Evolutionary conservation across 2,888 invertebrate species (phyloP), one percentile per base, ranked within the genome.

Genomic region (Nematopogon swammerdamellus): DNA sequence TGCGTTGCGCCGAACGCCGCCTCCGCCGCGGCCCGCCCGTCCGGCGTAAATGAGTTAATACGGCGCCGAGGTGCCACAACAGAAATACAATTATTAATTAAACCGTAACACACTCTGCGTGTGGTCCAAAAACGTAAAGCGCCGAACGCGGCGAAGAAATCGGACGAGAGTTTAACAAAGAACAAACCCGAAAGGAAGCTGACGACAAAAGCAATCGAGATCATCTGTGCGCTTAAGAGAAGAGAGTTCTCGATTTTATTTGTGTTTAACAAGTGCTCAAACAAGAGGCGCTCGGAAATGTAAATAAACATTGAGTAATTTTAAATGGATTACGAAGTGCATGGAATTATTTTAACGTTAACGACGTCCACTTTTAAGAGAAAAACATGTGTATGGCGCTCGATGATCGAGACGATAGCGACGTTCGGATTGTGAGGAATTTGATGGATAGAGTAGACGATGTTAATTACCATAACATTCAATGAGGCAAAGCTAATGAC

Each of bases 1-100:
- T 36, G 36, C 57, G 68, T 70, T 69, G 65, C 65, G 63, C 60
- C 59, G 53, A 25, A 10, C 25, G 56, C 46, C n/a, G n/a, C n/a
- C n/a, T n/a, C n/a, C n/a, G n/a, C n/a, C n/a, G n/a, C n/a, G n/a
- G n/a, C n/a, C n/a, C n/a, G 55, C 55, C 57, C 51, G 58, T 57
- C n/a, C 25, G 25, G 56, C 57, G 58, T 59, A 60, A 57, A 60
- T 59, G 57, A 60, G 59, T 63, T 57, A 61, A 61, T 55, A 56
- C 56, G 55, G 57, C 59, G 59, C 56, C 56, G 58, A 59, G 36
- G 36, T 36, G 36, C 11, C 36, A 36, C 3, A 14, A 14, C 36
- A 14, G 36, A 14, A 36, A 14, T n/a, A 8, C 11, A 8, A 36
- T 36, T 36, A 36, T 14, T 36, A 36, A 36, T 36, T 36, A 36